Percentiles rank a stretch among this genome's conserved stretches.
Evolutionary conservation across 1,140 invertebrate species (phyloP).

Genomic region (Copidosoma floridanum): DNA sequence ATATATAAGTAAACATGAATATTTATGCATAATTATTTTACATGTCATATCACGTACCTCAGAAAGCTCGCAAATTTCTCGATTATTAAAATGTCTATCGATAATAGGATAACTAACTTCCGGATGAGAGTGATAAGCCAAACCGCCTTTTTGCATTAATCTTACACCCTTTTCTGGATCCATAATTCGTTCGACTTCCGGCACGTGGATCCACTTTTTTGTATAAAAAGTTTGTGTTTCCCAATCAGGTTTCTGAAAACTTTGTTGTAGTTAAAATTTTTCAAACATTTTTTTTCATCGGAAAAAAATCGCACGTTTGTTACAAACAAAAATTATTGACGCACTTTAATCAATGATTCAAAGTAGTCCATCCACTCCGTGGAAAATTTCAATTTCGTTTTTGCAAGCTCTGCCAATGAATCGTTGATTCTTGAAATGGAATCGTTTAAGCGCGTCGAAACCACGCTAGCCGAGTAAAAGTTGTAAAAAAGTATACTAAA

Average conservation of each 20-base stretch:
- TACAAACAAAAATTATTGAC: neutral
- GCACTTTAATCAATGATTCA: conserved; percentile 41
- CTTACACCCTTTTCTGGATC: conserved; percentile 17
- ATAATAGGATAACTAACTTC: conserved; percentile 28
- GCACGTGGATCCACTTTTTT: conserved; percentile 20
- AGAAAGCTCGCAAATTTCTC: conserved; percentile 30
- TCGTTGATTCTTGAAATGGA: conserved; percentile 48
- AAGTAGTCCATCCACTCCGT: conserved; percentile 41
- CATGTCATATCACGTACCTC: conserved; percentile 16
- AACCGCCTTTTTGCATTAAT: conserved; percentile 22
- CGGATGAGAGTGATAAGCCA: conserved; percentile 30
- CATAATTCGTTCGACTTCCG: conserved; percentile 19
- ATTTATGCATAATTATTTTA: too few species aligned
- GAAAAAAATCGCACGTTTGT: neutral
- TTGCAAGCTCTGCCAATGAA: conserved; percentile 38
- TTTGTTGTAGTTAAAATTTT: neutral
- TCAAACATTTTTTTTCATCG: too few species aligned
- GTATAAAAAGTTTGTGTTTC: conserved; percentile 17
- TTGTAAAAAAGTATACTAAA: conserved; percentile 45
- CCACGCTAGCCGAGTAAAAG: conserved; percentile 46
- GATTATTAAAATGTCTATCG: conserved; percentile 29
- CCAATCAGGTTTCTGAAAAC: conserved; percentile 5
- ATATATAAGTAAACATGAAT: too few species aligned
- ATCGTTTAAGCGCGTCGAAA: conserved; percentile 43
- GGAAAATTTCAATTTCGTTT: conserved; percentile 36